Conservation (phyloP, 2,888 invertebrate species). For the Hesperia comma region DNA sequence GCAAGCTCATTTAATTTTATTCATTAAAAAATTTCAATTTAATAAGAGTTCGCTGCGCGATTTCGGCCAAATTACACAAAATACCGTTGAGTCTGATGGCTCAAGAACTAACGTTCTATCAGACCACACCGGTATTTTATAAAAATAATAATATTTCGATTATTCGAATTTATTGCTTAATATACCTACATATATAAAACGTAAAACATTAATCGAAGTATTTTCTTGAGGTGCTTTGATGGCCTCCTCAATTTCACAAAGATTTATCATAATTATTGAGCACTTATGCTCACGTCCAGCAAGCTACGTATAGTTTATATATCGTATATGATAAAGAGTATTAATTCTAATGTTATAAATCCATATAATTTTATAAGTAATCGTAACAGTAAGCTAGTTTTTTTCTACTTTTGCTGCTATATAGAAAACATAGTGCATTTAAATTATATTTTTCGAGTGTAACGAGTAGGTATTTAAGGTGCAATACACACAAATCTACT, state of each 20-base stretch:
- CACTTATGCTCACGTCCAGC: slow-evolving; percentile 64
- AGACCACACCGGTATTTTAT: slow-evolving; percentile 71
- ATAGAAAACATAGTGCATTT: slow-evolving; percentile 26
- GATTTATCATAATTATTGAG: slow-evolving; percentile 53
- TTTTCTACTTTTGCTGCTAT: slow-evolving; percentile 27
- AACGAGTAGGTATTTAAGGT: slow-evolving; percentile 13
- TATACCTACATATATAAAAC: no score
- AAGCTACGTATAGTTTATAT: slow-evolving; percentile 39
- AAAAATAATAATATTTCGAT: slow-evolving; percentile 40
- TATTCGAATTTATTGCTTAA: neutral
- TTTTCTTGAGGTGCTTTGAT: slow-evolving; percentile 55
- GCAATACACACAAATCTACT: slow-evolving; percentile 25
- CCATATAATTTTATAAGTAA: slow-evolving; percentile 21
- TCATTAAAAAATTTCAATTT: neutral
- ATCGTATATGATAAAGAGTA: slow-evolving; percentile 12
- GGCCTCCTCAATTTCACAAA: slow-evolving; percentile 69
- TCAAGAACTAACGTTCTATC: slow-evolving; percentile 79
- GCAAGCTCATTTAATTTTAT: slow-evolving; percentile 15
- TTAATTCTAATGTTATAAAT: slow-evolving; percentile 17
- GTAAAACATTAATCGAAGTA: slow-evolving; percentile 7
- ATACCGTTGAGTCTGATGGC: slow-evolving; percentile 77
- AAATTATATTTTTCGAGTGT: slow-evolving; percentile 17
- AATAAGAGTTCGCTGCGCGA: neutral
- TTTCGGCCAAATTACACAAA: slow-evolving; percentile 41
- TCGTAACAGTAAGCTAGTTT: neutral